These are phyloP conservation scores for Trichogramma pretiosum DNA, from an alignment of 1,140 invertebrate species.

Conservation along the genomic window DNA sequence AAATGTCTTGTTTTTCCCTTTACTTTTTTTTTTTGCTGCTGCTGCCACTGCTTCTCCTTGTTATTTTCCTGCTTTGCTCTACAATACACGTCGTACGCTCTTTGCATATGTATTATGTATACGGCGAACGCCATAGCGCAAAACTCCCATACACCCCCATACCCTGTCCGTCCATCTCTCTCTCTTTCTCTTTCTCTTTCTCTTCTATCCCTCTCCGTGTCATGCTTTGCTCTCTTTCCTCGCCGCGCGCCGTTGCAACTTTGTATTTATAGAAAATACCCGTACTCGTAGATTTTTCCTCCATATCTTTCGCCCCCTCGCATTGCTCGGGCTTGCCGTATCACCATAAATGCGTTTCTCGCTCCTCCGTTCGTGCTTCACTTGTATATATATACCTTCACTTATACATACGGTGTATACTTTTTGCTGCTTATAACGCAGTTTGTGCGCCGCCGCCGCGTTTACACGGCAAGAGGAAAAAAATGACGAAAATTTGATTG, in stretches of 20 bases:
- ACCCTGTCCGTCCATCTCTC: no score
- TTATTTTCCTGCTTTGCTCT: not conserved
- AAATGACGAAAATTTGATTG: slow-evolving; percentile 12
- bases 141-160: no score
- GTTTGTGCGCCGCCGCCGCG: not conserved
- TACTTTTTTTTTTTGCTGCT: slow-evolving; percentile 6
- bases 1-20: no score
- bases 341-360: no score
- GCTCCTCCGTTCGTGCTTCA: slow-evolving; percentile 1
- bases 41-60: slow-evolving; percentile 4
- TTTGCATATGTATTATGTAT: no score
- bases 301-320: not conserved
- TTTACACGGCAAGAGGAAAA: not conserved
- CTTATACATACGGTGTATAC: no score
- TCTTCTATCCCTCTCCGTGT: not conserved
- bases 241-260: no score
- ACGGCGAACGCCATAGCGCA: no score
- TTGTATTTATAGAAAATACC: no score
- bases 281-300: not conserved
- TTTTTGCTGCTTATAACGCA: no score
- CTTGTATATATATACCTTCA: no score
- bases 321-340: not conserved
- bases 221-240: not conserved
- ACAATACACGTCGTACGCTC: slow-evolving; percentile 5
- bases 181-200: no score